These are phyloP conservation scores for Triops cancriformis DNA, from an alignment of 1,140 invertebrate genomes.

Conservation along the genomic window DNA sequence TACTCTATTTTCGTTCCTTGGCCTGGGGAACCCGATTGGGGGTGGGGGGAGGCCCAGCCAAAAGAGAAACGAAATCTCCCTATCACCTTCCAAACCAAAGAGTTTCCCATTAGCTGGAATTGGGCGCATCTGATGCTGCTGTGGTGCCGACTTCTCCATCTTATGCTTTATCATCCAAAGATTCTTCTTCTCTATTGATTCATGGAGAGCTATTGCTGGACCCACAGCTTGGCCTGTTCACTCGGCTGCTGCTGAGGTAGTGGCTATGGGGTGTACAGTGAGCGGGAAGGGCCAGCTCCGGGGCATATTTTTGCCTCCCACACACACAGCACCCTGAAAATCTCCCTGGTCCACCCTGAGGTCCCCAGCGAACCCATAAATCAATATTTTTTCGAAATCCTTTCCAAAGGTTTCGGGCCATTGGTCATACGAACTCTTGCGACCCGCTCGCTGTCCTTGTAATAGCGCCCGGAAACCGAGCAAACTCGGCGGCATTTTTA, in stretches of 20 bases:
- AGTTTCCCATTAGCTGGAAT: slow-evolving; percentile 13
- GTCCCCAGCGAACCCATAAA: slow-evolving; percentile 8
- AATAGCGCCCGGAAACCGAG: background rate
- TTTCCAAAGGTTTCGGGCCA: background rate
- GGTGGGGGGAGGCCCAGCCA: background rate
- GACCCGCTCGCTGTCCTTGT: background rate
- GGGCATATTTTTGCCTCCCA: background rate
- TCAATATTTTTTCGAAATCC: slow-evolving; percentile 6
- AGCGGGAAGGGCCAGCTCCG: background rate
- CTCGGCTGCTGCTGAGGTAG: background rate
- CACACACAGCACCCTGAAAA: background rate
- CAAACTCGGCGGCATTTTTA: background rate
- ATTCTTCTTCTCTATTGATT: background rate
- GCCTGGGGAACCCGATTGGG: background rate
- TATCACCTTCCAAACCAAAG: slow-evolving; percentile 13
- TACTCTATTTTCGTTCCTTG: background rate
- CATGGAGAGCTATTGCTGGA: slow-evolving; percentile 2
- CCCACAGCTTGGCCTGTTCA: background rate
- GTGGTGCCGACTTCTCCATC: background rate
- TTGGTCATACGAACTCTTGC: background rate
- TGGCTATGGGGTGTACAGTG: background rate
- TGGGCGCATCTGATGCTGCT: slow-evolving; percentile 3
- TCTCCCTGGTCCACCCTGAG: background rate
- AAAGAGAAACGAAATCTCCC: background rate
- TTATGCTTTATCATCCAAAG: background rate